Base-by-base conservation (phyloP, 2,888 invertebrate genomes). In the Anaspis maculata region DNA sequence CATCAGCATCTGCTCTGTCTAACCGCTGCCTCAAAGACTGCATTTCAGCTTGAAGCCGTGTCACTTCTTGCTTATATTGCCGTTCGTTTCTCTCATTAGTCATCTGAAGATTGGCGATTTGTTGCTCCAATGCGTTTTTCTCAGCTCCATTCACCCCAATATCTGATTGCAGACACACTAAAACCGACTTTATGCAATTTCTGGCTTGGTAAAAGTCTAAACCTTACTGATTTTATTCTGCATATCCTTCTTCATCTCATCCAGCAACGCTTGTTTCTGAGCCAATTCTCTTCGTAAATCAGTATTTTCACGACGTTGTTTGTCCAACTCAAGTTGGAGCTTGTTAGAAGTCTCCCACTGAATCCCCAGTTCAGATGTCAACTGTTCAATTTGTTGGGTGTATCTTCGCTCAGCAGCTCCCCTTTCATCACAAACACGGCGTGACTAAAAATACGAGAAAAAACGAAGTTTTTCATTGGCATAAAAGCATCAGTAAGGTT, bases 291-390 rank as follows among this genome's bases (percentile, higher is more conserved):
- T 70, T 44, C 83, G 77, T 25, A 85, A 57, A 45, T 88, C 87
- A 2, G 74, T 70, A 49, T 86, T 83, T 44, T 83, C 78, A 6
- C 88, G 74, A 37, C 82, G 75, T 51, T 85, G 84, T 15, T 85
- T 79, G 42, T 89, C 88, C 43, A 86, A 52, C 35, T 88, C 88
- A 54, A 88, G 54, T 38, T 82, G 82, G 14, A 84, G 57, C 52
- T 85, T 84, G 27, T 83, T 77, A 1, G 83, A 79, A 23, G 79
- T 76, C 52, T 89, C 88, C 73, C 86, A 85, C 57, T 88, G 87
- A 1, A 77, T 77, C 0, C 82, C 81, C 13, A 86, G 67, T 51
- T 89, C 88, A 3, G 80, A 77, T 13, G 82, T 83, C 25, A 88
- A 66, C 48, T 87, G 84, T 55, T 89, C 88, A 37, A 83, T 78